These are phyloP conservation scores for Pogonus chalceus DNA, from an alignment of 1,140 invertebrate genomes.

Conservation along the genomic window DNA sequence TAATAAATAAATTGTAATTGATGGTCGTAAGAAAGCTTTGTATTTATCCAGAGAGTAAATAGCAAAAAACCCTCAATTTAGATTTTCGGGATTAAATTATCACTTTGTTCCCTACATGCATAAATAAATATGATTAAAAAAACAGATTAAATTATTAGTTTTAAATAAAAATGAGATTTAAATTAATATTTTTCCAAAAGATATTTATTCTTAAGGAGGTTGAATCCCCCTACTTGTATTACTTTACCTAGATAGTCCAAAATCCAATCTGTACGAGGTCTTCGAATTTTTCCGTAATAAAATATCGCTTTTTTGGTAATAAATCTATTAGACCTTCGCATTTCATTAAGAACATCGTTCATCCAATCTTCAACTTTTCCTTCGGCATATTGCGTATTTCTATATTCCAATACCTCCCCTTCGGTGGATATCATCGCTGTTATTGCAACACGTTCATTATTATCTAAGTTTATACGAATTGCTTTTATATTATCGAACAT, in stretches of 20 bases:
- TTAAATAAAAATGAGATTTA: no score
- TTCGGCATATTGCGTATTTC: slow-evolving; percentile 40
- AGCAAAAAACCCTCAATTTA: no score
- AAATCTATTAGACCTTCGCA: slow-evolving; percentile 72
- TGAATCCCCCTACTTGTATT: no score
- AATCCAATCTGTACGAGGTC: slow-evolving; percentile 69
- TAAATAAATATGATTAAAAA: no score
- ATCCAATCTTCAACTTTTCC: slow-evolving; percentile 83
- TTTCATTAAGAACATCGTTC: slow-evolving; percentile 70
- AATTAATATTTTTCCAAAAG: no score
- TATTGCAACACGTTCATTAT: slow-evolving; percentile 49
- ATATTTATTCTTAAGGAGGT: no score
- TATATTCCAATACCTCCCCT: slow-evolving; percentile 78
- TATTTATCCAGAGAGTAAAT: no score
- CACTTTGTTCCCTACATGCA: no score
- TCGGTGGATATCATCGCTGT: slow-evolving; percentile 77
- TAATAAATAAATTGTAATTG: no score
- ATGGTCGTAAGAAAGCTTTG: no score
- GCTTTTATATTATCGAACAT: slow-evolving; percentile 87
- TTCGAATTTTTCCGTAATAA: slow-evolving; percentile 59
- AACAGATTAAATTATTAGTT: no score
- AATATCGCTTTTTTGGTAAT: slow-evolving; percentile 81
- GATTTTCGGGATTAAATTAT: no score
- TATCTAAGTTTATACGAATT: slow-evolving; percentile 53
- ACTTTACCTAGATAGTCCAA: slow-evolving; percentile 78